phyloP scores from a whole-genome alignment of 1,140 invertebrate genomes.

The Lordiphosa collinella region DNA sequence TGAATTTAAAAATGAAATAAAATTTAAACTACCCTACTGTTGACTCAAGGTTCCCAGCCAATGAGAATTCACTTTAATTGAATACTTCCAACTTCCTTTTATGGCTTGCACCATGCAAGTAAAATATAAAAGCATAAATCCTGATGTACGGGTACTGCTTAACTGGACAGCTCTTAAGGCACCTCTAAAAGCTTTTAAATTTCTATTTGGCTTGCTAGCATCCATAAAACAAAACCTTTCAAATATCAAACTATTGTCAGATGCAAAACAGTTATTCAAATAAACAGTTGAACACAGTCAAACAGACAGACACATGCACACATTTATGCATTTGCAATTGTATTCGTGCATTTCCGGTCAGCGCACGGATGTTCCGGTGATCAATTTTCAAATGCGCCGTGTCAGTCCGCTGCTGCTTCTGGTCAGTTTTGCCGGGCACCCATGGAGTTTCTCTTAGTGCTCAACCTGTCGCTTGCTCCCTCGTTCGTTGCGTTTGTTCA shows the following conservation, averaged over 20 bases:
- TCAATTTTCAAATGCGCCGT: conserved; percentile 76
- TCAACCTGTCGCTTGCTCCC: conserved; percentile 54
- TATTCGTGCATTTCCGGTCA: conserved; percentile 76
- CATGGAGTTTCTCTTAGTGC: conserved; percentile 27
- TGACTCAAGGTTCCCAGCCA: no score
- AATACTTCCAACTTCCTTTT: no score
- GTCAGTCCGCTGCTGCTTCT: conserved; percentile 40
- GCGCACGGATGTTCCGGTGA: conserved; percentile 76
- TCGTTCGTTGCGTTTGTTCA: conserved; percentile 5
- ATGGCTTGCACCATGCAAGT: no score
- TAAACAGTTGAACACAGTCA: conserved; percentile 16
- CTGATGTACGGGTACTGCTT: neutral
- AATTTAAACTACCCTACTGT: no score
- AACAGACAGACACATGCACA: conserved; percentile 8
- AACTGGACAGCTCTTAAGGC: neutral
- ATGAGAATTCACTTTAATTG: no score
- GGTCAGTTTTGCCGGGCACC: conserved; percentile 30
- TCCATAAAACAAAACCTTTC: neutral
- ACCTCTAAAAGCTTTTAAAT: neutral
- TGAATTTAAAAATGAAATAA: no score
- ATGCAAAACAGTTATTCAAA: conserved; percentile 56
- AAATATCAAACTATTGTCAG: conserved; percentile 42
- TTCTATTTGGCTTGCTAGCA: neutral
- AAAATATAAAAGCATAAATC: no score
- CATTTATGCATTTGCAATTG: conserved; percentile 31